Base-by-base conservation (phyloP, 92 coral and sea anemone genomes). In the Anthopleura xanthogrammica region DNA sequence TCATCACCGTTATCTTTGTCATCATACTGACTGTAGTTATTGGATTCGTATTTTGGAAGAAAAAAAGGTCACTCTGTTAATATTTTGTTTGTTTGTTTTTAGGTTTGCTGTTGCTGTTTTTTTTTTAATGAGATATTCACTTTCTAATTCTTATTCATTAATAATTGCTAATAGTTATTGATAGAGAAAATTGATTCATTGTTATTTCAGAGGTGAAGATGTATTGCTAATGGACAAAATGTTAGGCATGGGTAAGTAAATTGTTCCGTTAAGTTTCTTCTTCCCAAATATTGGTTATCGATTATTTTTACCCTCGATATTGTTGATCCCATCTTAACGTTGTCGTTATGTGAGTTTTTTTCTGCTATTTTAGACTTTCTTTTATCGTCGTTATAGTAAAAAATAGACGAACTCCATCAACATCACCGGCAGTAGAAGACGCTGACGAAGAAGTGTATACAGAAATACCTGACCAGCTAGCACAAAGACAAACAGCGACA, bases 391-490 rank as follows among this genome's bases (percentile, higher is more conserved):
- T 11, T 7, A 16, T 42, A 81, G 77, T 23, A 24, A 70, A 39
- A 70, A 60, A 3, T 1, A 19, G 50, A 0, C 55, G 17, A 12
- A 19, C 84, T 9, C 46, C 74, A 29, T 29, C 43, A 68, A 68
- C 77, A 36, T 12, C 84, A 42, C 16, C 41, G 48, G 20, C 10
- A 5, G 16, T 22, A n/a, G 56, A 12, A 52, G 48, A 81, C 6
- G 42, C 83, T 7, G 60, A 66, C 0, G 84, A 81, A 23, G 52
- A 75, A 14, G 50, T 81, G 20, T 81, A 81, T 48, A 23, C 77
- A 12, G 84, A 81, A 70, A 81, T 81, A 16, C 78, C 84, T 41
- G 84, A 81, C 20, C 70, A 58, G 3, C 62, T 20, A 52, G 14
- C 24, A 50, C 55, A n/a, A 39, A 22, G 20, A 68, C 19, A n/a